These are phyloP conservation scores for Lampris megalopsis DNA, from an alignment of 2,113 vertebrate genomes.

Conservation along the genomic window DNA sequence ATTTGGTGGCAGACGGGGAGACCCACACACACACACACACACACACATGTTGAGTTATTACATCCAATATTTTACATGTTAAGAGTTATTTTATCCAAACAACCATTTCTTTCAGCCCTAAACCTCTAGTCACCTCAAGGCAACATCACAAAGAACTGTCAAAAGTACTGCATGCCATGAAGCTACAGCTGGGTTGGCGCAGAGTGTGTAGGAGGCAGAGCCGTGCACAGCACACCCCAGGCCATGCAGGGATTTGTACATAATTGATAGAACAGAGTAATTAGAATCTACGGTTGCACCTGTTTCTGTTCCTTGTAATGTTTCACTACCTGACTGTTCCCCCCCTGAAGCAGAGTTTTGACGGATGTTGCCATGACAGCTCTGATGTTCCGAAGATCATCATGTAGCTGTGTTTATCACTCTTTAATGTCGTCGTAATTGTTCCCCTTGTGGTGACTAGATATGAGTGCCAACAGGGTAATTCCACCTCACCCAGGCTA, in stretches of 20 bases:
- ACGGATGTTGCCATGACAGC: slow-evolving; percentile 72
- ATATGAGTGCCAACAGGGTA: slow-evolving; percentile 53
- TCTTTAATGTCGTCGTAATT: slow-evolving; percentile 79
- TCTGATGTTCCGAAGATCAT: slow-evolving; percentile 76
- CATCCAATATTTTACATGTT: not conserved
- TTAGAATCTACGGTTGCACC: slow-evolving; percentile 80
- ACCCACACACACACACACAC: too few relatives aligned
- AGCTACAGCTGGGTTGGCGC: slow-evolving; percentile 57
- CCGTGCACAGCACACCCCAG: slow-evolving; percentile 67
- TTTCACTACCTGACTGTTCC: slow-evolving; percentile 71
- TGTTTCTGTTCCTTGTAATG: slow-evolving; percentile 80
- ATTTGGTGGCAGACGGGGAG: too few relatives aligned
- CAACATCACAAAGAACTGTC: slow-evolving; percentile 40
- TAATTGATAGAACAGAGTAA: slow-evolving; percentile 84
- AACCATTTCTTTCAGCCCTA: slow-evolving; percentile 34
- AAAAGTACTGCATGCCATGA: slow-evolving; percentile 43
- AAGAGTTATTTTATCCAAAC: slow-evolving; percentile 48
- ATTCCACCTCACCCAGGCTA: slow-evolving; percentile 53
- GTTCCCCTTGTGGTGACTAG: slow-evolving; percentile 72
- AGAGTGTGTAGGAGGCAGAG: slow-evolving; percentile 56
- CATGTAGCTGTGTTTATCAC: slow-evolving; percentile 73
- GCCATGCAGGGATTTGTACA: slow-evolving; percentile 73
- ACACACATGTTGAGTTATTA: not conserved
- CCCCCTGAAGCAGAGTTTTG: slow-evolving; percentile 68
- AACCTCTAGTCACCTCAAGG: slow-evolving; percentile 52